A percentile compares a stretch with the other conserved stretches of the same genome.
Evolutionary conservation across 2,113 vertebrate species (phyloP).

Genomic region (Sylvilagus bachmani): DNA sequence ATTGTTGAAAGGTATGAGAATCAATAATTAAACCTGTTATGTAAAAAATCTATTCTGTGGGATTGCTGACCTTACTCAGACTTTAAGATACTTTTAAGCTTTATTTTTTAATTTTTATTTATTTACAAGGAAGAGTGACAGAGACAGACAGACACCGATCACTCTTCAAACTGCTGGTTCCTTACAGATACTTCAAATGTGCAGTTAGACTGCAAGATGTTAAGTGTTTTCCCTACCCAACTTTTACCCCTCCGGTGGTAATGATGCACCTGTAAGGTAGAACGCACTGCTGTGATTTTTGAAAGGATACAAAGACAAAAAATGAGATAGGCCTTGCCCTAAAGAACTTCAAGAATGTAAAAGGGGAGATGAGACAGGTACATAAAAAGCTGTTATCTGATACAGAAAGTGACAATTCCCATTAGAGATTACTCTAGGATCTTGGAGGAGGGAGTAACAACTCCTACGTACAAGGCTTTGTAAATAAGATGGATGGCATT

Average conservation of each 20-base stretch:
- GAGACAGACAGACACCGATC: too few species aligned
- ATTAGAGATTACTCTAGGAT: background rate
- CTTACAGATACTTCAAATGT: background rate
- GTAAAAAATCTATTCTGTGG: conserved; percentile 23
- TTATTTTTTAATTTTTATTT: too few species aligned
- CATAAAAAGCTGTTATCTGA: conserved; percentile 1
- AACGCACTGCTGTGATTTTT: background rate
- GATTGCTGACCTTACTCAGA: conserved; percentile 20
- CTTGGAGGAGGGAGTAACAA: background rate
- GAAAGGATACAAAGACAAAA: background rate
- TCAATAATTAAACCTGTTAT: background rate
- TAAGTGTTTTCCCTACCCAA: background rate
- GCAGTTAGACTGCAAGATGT: conserved; percentile 23
- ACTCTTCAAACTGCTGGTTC: background rate
- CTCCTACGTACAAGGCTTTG: background rate
- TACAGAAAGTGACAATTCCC: conserved; percentile 5
- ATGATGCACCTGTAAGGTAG: background rate
- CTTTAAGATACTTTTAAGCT: too few species aligned
- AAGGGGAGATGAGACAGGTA: background rate
- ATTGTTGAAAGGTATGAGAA: conserved; percentile 11
- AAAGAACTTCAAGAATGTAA: background rate
- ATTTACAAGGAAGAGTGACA: too few species aligned
- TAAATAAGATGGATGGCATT: conserved; percentile 21
- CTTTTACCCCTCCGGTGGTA: conserved; percentile 16
- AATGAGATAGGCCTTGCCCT: background rate